These are phyloP conservation scores for Uria aalge DNA, from an alignment of 2,113 vertebrate genomes.

Conservation along the genomic window DNA sequence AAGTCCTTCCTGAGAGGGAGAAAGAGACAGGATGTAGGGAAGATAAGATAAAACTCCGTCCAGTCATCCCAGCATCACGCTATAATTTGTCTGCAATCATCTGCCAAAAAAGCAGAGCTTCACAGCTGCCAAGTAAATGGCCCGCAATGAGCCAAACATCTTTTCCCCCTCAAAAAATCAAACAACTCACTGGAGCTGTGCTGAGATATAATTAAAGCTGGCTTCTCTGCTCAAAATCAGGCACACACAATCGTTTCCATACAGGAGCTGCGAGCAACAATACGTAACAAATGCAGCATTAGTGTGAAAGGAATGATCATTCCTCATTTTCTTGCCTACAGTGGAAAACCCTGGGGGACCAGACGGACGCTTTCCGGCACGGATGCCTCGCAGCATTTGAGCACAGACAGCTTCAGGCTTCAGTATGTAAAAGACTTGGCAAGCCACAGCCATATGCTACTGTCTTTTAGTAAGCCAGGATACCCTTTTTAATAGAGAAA, in stretches of 20 bases:
- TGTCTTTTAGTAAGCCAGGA: background rate
- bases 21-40: background rate
- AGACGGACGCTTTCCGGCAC: background rate
- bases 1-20: background rate
- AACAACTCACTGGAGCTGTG: background rate
- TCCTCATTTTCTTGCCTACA: background rate
- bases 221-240: background rate
- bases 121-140: background rate
- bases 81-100: background rate
- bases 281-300: fast-evolving
- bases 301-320: background rate
- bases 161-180: background rate
- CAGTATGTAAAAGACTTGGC: background rate
- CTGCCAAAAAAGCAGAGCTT: background rate
- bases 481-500: background rate
- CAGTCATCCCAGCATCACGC: background rate
- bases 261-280: background rate
- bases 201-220: background rate
- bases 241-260: background rate
- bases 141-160: background rate
- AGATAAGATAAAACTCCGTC: background rate
- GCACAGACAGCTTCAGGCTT: background rate
- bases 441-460: background rate
- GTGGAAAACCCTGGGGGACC: background rate
- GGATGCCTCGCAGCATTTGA: background rate